Evolutionary conservation across 1,140 invertebrate species (phyloP), one percentile per base, ranked within the genome.

Genomic region (Rhizoglyphus robini): DNA sequence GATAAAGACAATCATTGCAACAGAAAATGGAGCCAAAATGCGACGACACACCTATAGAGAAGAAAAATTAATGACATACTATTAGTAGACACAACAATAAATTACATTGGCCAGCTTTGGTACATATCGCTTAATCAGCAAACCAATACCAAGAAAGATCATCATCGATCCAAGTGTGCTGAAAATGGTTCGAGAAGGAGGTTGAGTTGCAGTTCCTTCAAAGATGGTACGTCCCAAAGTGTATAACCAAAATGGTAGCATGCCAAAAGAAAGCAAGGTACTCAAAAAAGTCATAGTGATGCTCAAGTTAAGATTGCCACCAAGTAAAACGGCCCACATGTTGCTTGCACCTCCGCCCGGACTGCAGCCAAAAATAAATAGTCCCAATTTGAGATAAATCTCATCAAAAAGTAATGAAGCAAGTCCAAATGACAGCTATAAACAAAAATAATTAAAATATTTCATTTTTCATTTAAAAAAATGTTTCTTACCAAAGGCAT

Each of bases 171-270:
- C 70, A 0, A 93, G 85, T 68, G 88, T 84, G 1, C 75, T 79
- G 0, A 84, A 82, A 61, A 97, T 91, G 29, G 84, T 85, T 0
- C 68, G 65, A 73, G 93, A 96, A 0, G 94, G 94, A 25, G 96
- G 84, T 29, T 74, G 76, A 2, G 92, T 79, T 59, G 84, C 76
- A 0, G 81, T 84, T 65, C 82, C 79, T 0, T 79, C 76, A 71
- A 90, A 88, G n/a, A 95, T 84, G 36, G 66, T 65, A 68, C 80
- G 81, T 0, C 92, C 93, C n/a, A 97, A 79, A 0, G 90, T 89
- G 72, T 93, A 90, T n/a, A 94, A 77, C 94, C 94, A 97, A 1
- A 91, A 73, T 0, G 93, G 93, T 81, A 98, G 93, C 77, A 94
- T 87, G n/a, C 78, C 89, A 90, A 93, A 87, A 4, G 88, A 83